Evolutionary conservation across 2,888 invertebrate genomes (phyloP), one percentile per base, ranked within the genome.

Genomic region (Zhuqinia jingwanae): DNA sequence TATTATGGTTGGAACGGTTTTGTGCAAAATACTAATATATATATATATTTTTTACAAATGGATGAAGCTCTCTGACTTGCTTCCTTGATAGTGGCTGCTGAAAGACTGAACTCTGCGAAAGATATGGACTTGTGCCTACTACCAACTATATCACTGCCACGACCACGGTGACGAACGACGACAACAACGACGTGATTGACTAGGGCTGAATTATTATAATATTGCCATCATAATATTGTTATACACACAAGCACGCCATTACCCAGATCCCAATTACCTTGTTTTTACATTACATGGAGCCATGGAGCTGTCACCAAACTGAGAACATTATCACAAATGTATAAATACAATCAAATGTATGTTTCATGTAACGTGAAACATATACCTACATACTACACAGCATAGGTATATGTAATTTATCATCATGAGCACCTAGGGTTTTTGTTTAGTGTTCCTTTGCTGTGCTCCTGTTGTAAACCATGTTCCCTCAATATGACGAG

Each of bases 31-130:
- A 17, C 6, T 53, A 53, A 8, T 20, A 58, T 56, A 20, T 56
- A 20, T 15, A 25, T 5, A 63, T 27, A 25, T 45, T 17, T 15
- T 8, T 20, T 47, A 15, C 47, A 47, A 8, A 30, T 50, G 70
- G 10, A 20, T 50, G 13, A 45, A 13, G 15, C 6, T 45, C 45
- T 70, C 36, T 6, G 36, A 36, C 36, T 36, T 36, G 70, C 27
- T 47, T 25, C 45, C 47, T 15, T 25, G 47, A 20, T 45, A 47
- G 11, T 70, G 70, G 45, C 50, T 70, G 47, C 70, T 47, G 0
- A 47, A 47, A n/a, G 20, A 70, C 70, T 70, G 47, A 70, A 65
- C 70, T 70, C 42, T 11, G 22, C 70, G 47, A 70, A 70, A 70
- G 47, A 65, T 17, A 47, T 47, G 70, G 27, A n/a, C 15, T 47